These are phyloP conservation scores for Hypocryptadius cinnamomeus DNA, from an alignment of 2,113 vertebrate genomes.

Conservation along the genomic window DNA sequence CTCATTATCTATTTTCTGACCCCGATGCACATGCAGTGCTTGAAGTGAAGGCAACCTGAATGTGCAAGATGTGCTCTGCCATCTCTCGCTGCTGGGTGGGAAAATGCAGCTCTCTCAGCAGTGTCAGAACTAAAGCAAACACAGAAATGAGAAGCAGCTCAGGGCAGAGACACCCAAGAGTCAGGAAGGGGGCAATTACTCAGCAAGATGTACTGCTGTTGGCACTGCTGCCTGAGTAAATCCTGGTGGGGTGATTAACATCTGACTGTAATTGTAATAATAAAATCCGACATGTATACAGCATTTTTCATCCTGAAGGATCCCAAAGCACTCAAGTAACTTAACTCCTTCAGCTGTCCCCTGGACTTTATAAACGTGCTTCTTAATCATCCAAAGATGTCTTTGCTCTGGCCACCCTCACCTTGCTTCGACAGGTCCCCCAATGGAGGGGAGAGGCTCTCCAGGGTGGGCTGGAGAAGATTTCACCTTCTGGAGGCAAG, in stretches of 20 bases:
- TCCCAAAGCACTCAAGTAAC: constrained; percentile 14
- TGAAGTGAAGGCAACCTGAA: background rate
- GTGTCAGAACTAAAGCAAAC: background rate
- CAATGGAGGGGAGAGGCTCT: background rate
- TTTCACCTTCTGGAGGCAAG: background rate
- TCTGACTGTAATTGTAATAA: constrained; percentile 41
- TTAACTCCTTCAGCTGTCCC: constrained; percentile 34
- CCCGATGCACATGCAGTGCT: rapidly evolving
- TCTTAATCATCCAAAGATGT: background rate
- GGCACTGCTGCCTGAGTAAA: background rate
- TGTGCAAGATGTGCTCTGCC: background rate
- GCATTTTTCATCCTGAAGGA: constrained; percentile 42
- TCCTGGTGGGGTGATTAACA: constrained; percentile 28
- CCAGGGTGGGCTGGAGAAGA: background rate
- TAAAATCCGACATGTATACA: constrained; percentile 14
- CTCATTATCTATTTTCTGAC: background rate
- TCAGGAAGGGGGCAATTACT: background rate
- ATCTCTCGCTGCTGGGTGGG: background rate
- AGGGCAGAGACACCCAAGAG: background rate
- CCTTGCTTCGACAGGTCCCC: background rate
- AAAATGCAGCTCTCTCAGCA: background rate
- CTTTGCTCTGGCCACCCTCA: background rate
- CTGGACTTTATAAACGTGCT: background rate
- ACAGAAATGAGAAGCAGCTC: constrained; percentile 3
- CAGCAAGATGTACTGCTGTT: background rate